These are phyloP conservation scores for Dasyornis broadbenti DNA, from an alignment of 2,113 vertebrate species.

Conservation along the genomic window DNA sequence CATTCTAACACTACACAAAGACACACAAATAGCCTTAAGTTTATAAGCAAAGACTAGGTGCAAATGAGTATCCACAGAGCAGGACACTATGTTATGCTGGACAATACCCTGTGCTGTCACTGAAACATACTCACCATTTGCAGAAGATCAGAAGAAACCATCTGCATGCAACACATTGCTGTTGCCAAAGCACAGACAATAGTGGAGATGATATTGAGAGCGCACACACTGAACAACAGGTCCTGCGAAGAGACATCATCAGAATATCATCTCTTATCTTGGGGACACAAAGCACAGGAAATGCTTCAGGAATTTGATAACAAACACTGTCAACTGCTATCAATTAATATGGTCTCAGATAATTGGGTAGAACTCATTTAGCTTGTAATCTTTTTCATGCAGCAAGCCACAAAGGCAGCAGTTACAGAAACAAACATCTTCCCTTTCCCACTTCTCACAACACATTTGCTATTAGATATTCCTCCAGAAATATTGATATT, in stretches of 20 bases:
- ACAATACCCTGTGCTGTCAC: neutral
- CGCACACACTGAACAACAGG: slow-evolving; percentile 95
- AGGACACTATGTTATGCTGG: neutral
- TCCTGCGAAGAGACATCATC: slow-evolving; percentile 75
- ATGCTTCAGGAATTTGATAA: neutral
- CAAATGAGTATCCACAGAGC: neutral
- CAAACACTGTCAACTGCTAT: neutral
- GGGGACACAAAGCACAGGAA: neutral
- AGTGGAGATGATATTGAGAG: slow-evolving; percentile 96
- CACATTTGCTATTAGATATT: neutral
- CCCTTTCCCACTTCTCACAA: neutral
- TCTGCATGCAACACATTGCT: slow-evolving; percentile 99
- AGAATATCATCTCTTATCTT: slow-evolving; percentile 24
- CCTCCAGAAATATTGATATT: neutral
- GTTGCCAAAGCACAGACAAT: slow-evolving; percentile 97
- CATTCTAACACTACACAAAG: neutral
- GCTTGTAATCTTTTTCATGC: neutral
- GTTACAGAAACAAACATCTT: neutral
- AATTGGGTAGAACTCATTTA: neutral
- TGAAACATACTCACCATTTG: slow-evolving; percentile 88
- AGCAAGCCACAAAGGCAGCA: neutral
- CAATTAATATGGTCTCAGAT: neutral
- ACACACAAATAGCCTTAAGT: neutral
- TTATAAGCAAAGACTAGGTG: neutral
- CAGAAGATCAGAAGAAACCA: slow-evolving; percentile 95